Evolutionary conservation across 1,140 invertebrate species (phyloP).

Genomic region (Trichonephila clavipes): DNA sequence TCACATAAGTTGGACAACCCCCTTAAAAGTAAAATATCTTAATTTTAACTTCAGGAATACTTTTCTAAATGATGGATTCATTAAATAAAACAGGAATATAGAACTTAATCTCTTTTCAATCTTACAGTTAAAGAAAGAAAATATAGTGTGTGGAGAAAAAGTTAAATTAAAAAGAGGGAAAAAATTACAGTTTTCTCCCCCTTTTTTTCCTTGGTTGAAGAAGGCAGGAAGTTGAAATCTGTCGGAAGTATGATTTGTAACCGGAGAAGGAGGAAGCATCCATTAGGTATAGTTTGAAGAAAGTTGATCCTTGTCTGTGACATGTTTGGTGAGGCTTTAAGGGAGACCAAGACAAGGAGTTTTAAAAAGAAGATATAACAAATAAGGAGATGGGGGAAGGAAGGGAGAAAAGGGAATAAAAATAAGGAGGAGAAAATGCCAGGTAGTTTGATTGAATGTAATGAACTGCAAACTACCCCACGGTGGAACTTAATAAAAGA

Average conservation of each 20-base stretch:
- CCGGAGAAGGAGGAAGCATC: conserved; percentile 64
- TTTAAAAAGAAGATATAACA: conserved; percentile 54
- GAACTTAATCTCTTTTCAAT: conserved; percentile 55
- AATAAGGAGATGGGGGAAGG: background rate
- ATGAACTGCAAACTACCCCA: conserved; percentile 70
- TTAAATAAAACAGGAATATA: background rate
- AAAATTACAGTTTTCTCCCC: background rate
- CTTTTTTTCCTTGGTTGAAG: background rate
- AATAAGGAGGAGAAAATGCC: conserved; percentile 46
- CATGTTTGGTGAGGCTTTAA: conserved; percentile 68
- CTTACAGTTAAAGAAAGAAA: background rate
- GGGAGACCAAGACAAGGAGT: conserved; percentile 61
- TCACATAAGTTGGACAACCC: background rate
- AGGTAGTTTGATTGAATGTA: conserved; percentile 73
- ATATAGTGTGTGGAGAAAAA: background rate
- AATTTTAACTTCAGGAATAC: background rate
- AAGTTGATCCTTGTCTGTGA: conserved; percentile 70
- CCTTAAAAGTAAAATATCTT: background rate
- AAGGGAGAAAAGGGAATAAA: background rate
- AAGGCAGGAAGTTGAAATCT: conserved; percentile 54
- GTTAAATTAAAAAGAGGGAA: conserved; percentile 41
- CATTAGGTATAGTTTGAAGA: conserved; percentile 68
- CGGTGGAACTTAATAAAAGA: conserved; percentile 62
- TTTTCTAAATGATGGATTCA: conserved; percentile 1
- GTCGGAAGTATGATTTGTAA: conserved; percentile 73